Evolutionary conservation across 1,140 invertebrate genomes (phyloP), one percentile per base, ranked within the genome.

Genomic region (Akabosia matsudoensis): DNA sequence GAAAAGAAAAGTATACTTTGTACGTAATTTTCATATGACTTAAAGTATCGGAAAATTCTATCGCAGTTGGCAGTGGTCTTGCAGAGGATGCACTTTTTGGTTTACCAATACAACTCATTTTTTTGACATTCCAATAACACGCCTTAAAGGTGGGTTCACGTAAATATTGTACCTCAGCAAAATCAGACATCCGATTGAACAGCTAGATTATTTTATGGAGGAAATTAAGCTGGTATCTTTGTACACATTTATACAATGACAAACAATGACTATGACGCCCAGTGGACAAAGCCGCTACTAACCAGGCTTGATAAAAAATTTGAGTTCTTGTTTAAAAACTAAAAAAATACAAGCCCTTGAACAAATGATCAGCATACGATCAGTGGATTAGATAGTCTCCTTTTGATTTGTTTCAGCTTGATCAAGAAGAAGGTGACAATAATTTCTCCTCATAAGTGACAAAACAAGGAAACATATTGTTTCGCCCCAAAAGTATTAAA

Each of bases 341-440:
- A 10, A 45, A 45, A 61, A 24, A 61, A 24, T 24, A 61, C n/a
- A 61, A 61, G 54, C 54, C 54, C 4, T 61, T 7, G 24, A 16
- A 61, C 13, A n/a, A 22, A 67, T 67, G 61, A 67, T 67, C 30
- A 67, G 24, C 13, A n/a, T 13, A 67, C 31, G 61, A 67, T 67
- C 30, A 67, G 22, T 67, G 7, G 7, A 30, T 67, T 30, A 67
- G 61, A 67, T 67, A 30, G 24, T 7, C 28, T 7, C 28, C n/a
- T n/a, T n/a, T n/a, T 10, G 61, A 67, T 67, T 67, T 67, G 61
- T 67, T 24, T 67, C 61, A 67, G n/a, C 24, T 31, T 67, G 28
- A 4, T 30, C 30, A 67, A 56, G 7, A 14, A 13, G 22, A 67
- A 45, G 37, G 18, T 18, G 18, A 18, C 7, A 45, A 45, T 10